phyloP scores from a whole-genome alignment of 2,888 invertebrate genomes.

The Lithophane leautieri region DNA sequence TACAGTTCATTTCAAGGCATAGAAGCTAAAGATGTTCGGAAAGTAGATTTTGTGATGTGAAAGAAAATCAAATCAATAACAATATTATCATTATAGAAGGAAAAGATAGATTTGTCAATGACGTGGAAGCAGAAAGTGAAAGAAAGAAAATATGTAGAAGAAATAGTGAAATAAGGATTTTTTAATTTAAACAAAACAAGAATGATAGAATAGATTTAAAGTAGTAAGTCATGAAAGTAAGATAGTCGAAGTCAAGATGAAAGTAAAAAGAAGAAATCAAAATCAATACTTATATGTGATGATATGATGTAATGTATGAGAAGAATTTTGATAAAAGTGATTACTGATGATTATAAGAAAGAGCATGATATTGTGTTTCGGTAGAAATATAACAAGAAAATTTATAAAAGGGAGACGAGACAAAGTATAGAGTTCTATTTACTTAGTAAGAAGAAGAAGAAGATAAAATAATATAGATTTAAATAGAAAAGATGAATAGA shows the following conservation, averaged over 20 bases:
- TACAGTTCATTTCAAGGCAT: background rate
- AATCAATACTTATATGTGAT: too few relatives aligned
- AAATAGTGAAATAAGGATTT: background rate
- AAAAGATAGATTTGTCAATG: background rate
- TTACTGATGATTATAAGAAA: background rate
- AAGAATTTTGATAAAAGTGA: background rate
- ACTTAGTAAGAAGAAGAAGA: background rate
- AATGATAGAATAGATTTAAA: background rate
- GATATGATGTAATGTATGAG: too few relatives aligned
- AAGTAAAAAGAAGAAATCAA: background rate
- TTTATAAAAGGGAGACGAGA: background rate
- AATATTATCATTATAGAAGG: background rate
- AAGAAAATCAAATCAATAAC: background rate
- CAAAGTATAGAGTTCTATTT: background rate
- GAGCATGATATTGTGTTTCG: background rate
- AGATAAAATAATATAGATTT: background rate
- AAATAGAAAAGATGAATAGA: background rate
- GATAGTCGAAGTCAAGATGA: background rate
- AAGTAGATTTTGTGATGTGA: background rate
- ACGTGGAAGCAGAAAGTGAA: background rate
- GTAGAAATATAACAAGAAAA: background rate
- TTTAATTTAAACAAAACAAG: background rate
- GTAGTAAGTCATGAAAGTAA: background rate
- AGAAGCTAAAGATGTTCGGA: background rate
- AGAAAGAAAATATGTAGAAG: background rate